These are phyloP conservation scores for Eublepharis macularius DNA, from an alignment of 2,113 vertebrate species.

Conservation along the genomic window DNA sequence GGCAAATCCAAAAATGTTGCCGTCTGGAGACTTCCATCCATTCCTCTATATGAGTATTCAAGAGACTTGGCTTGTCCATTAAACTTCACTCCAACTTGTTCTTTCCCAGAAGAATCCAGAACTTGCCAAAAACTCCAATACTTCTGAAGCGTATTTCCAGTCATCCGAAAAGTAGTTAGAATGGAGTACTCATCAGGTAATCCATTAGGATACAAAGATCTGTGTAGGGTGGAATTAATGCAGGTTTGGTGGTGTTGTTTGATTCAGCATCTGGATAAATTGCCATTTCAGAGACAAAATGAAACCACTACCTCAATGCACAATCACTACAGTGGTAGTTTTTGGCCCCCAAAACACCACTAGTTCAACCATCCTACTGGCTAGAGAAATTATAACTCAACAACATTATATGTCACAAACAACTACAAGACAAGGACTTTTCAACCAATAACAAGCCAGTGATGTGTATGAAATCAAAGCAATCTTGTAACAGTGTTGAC, in stretches of 20 bases:
- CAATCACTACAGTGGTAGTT: background rate
- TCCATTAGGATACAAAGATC: conserved; percentile 83
- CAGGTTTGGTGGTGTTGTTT: background rate
- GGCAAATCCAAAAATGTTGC: conserved; percentile 77
- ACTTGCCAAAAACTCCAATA: conserved; percentile 92
- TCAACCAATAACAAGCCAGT: background rate
- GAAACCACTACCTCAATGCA: background rate
- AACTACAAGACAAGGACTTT: background rate
- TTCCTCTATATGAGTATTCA: conserved; percentile 82
- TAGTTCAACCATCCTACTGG: background rate
- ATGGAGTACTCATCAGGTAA: conserved; percentile 88
- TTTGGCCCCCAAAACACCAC: background rate
- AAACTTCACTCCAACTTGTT: conserved; percentile 85
- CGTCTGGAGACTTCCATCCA: conserved; percentile 71
- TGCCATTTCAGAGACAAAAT: conserved; percentile 1
- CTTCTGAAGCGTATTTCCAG: conserved; percentile 79
- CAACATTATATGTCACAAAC: background rate
- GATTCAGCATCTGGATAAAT: background rate
- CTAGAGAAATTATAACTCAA: background rate
- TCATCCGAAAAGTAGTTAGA: conserved; percentile 86
- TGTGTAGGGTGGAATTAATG: conserved; percentile 65
- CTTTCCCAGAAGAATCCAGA: conserved; percentile 80
- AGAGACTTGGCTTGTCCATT: conserved; percentile 82
- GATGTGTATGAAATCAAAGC: background rate
- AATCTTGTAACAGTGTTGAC: background rate